phyloP scores from a whole-genome alignment of 2,888 invertebrate species.

The Anorthoa munda region DNA sequence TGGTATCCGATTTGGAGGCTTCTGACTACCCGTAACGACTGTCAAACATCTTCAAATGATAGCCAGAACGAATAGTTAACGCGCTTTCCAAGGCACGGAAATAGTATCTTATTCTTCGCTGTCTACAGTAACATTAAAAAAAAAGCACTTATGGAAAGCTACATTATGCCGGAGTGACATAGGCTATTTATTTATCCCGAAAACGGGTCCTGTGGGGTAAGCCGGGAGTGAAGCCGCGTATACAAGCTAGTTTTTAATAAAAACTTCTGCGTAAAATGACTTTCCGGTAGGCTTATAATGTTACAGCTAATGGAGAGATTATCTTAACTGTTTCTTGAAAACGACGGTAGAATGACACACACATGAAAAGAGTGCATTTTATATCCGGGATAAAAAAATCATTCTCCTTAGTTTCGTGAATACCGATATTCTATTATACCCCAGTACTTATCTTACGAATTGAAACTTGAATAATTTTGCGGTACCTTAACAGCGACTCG shows the following conservation, averaged over 20 bases:
- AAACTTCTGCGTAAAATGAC: neutral
- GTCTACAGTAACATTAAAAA: no score
- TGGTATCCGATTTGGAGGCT: no score
- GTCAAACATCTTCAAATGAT: no score
- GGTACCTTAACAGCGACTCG: slow-evolving; percentile 6
- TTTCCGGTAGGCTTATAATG: neutral
- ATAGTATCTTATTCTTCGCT: neutral
- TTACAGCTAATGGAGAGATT: neutral
- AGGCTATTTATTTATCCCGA: no score
- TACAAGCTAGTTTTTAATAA: neutral
- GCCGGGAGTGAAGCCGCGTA: no score
- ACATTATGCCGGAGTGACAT: no score
- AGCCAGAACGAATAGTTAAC: no score
- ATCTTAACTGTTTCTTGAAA: slow-evolving; percentile 10
- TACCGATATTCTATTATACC: neutral
- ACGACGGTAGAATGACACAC: neutral
- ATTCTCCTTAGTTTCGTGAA: neutral
- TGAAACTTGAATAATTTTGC: slow-evolving; percentile 11
- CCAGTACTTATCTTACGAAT: slow-evolving; percentile 7
- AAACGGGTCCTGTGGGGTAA: no score
- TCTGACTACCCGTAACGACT: no score
- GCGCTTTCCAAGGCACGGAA: no score
- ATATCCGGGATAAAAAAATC: no score
- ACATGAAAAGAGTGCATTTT: neutral
- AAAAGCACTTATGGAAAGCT: no score